Percentiles rank a stretch among this genome's conserved stretches.
These are phyloP conservation scores for Holocentrus rufus DNA, from an alignment of 2,797 vertebrate species.

Conservation along the genomic window DNA sequence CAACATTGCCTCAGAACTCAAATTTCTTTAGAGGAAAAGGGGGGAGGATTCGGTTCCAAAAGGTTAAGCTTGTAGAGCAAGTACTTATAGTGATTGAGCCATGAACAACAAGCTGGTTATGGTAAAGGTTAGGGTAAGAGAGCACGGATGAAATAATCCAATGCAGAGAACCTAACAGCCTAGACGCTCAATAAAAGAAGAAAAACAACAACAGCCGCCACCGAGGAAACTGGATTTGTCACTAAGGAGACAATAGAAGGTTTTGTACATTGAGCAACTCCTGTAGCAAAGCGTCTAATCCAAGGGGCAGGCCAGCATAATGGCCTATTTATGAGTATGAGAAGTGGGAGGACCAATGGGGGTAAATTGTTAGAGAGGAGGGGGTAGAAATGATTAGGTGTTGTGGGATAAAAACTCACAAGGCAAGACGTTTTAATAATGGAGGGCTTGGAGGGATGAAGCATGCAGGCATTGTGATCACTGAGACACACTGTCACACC, in stretches of 20 bases:
- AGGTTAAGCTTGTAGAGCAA: slow-evolving; percentile 10
- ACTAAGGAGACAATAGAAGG: slow-evolving; percentile 66
- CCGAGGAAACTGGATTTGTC: slow-evolving; percentile 59
- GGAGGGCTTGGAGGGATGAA: slow-evolving; percentile 22
- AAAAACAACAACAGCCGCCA: slow-evolving; percentile 40
- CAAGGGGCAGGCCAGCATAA: slow-evolving; percentile 68
- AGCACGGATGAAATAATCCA: slow-evolving; percentile 6
- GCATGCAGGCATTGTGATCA: slow-evolving; percentile 38
- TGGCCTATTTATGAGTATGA: slow-evolving; percentile 75
- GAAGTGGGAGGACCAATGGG: slow-evolving; percentile 70
- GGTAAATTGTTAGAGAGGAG: slow-evolving; percentile 64
- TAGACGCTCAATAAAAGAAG: slow-evolving; percentile 34
- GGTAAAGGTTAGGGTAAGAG: slow-evolving; percentile 19
- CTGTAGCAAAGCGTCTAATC: slow-evolving; percentile 73
- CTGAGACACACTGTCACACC: slow-evolving; percentile 29
- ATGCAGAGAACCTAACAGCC: slow-evolving; percentile 17
- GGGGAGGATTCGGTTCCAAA: background rate
- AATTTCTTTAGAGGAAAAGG: background rate
- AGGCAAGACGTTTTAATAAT: slow-evolving; percentile 49
- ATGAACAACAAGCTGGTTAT: slow-evolving; percentile 4
- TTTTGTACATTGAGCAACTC: slow-evolving; percentile 71
- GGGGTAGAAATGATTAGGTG: slow-evolving; percentile 50
- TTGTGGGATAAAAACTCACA: slow-evolving; percentile 53
- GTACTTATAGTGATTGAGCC: slow-evolving; percentile 6
- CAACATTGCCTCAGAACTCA: background rate